A percentile compares a stretch with the other conserved stretches of the same genome.
Evolutionary conservation across 2,888 invertebrate genomes (phyloP).

Genomic region (Polydrusus tereticollis): DNA sequence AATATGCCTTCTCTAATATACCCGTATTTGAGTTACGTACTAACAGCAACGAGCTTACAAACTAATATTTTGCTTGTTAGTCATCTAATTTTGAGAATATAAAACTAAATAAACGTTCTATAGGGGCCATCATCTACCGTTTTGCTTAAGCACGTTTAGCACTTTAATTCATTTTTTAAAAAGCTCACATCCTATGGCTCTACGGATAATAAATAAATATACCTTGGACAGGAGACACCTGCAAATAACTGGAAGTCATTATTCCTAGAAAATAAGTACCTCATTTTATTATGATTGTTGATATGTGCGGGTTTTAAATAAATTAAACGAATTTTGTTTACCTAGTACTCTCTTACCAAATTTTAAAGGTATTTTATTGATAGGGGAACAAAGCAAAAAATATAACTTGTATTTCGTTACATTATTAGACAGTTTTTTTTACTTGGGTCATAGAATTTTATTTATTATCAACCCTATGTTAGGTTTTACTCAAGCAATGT

Average conservation of each 20-base stretch:
- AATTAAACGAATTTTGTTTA: neutral
- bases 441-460: neutral
- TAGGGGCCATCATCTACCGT: constrained; percentile 1
- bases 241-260: constrained; percentile 4
- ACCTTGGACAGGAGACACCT: constrained; percentile 11
- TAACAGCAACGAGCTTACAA: neutral
- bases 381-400: constrained; percentile 1
- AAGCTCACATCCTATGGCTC: neutral
- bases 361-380: constrained; percentile 13
- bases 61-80: neutral
- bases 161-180: neutral
- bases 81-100: neutral
- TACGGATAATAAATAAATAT: neutral
- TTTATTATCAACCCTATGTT: too few species aligned
- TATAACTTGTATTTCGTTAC: neutral
- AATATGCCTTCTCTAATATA: constrained; percentile 1
- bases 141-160: neutral
- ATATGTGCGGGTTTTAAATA: constrained; percentile 21
- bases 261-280: neutral
- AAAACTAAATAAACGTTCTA: neutral
- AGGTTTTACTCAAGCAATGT: too few species aligned
- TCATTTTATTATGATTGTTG: constrained; percentile 16
- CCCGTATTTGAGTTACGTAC: neutral
- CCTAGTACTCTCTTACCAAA: neutral
- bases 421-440: too few species aligned